Percentiles rank a stretch among this genome's conserved stretches.
These are phyloP conservation scores for Lasioglossum figueresi DNA, from an alignment of 2,888 invertebrate species.

Conservation along the genomic window DNA sequence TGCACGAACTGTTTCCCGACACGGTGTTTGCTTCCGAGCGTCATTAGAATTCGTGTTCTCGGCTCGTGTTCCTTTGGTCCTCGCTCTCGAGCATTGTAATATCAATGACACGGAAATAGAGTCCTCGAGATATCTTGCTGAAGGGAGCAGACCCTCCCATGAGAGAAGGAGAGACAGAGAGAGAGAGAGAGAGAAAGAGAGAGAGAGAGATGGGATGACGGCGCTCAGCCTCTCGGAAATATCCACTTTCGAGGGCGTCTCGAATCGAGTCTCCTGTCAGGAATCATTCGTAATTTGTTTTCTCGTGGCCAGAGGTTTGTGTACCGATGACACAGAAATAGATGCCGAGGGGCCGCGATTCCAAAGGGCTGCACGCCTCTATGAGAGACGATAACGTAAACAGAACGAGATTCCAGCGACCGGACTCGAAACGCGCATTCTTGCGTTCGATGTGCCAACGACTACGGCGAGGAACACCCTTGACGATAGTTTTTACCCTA, in stretches of 20 bases:
- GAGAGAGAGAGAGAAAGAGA: neutral
- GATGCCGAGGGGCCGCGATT: conserved; percentile 37
- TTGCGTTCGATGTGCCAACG: neutral
- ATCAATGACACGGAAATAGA: conserved; percentile 71
- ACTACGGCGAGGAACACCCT: neutral
- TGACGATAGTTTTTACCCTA: neutral
- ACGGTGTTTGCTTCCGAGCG: conserved; percentile 62
- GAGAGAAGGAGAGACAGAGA: neutral
- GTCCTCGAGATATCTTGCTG: conserved; percentile 60
- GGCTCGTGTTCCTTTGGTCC: conserved; percentile 52
- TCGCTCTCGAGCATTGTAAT: conserved; percentile 59
- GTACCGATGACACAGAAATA: conserved; percentile 66
- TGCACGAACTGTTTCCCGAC: conserved; percentile 33
- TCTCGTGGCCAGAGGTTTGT: conserved; percentile 55
- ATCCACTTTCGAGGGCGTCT: conserved; percentile 70
- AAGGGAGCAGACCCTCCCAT: conserved; percentile 24
- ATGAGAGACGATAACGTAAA: conserved; percentile 50
- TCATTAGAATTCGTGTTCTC: conserved; percentile 68
- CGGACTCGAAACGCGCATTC: neutral
- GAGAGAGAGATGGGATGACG: neutral
- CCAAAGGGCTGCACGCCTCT: conserved; percentile 36
- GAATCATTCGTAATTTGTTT: conserved; percentile 64
- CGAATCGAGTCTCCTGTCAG: conserved; percentile 59
- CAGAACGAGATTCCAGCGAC: conserved; percentile 7
- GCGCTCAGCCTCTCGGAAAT: conserved; percentile 68